Evolutionary conservation across 2,888 invertebrate species (phyloP), one percentile per base, ranked within the genome.

Genomic region (Chydorus sphaericus): DNA sequence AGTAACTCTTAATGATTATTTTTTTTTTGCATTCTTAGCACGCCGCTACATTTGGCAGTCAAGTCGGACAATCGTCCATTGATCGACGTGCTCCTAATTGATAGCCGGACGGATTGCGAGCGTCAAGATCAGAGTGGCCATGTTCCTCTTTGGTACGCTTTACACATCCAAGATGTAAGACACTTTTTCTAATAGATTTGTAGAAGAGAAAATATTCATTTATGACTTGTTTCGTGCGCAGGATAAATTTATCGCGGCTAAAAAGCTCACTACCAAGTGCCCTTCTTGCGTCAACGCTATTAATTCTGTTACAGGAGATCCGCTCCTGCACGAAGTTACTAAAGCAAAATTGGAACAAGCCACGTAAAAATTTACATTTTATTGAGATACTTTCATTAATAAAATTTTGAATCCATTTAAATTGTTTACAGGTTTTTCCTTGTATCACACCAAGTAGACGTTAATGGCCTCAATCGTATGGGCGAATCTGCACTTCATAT

Each of bases 11-110:
- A n/a, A n/a, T n/a, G n/a, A n/a, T n/a, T n/a, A n/a, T n/a, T n/a
- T n/a, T n/a, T n/a, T n/a, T n/a, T n/a, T n/a, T n/a, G n/a, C n/a
- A n/a, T n/a, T n/a, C n/a, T n/a, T 67, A 84, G 83, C 68, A 87
- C 90, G 23, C 80, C 90, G 0, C 74, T 93, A 4, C 92, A 93
- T 67, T 77, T 83, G 65, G 81, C 89, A 38, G 82, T 93, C n/a
- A 77, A 78, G 67, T 80, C 82, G 2, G 77, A 80, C 62, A 91
- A 91, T 69, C 76, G 77, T 60, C 74, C 78, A 52, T 78, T 93
- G 67, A 83, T 92, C 66, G 76, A 83, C 61, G 67, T 85, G 1
- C 73, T 93, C 23, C 72, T 92, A 8, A 74, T 77, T 58, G 78
- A 81, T 59, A 70, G 79, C 1, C 64, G 63, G 48, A 60, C 70